Base-by-base conservation (phyloP, 2,888 invertebrate species). In the Drosophila algonquin region DNA sequence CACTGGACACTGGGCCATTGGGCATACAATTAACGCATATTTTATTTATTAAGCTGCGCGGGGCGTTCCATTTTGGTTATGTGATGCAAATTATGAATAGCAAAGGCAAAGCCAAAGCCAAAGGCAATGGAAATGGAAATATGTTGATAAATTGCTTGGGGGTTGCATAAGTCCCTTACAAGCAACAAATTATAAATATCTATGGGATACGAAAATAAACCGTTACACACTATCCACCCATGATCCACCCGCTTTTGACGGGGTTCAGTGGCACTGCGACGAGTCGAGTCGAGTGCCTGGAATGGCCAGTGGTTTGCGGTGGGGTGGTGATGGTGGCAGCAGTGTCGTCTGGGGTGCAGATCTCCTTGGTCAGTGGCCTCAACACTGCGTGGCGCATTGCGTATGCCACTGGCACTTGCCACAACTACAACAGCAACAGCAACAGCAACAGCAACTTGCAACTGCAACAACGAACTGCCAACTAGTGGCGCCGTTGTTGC, bases 31-130 rank as follows among this genome's bases (percentile, higher is more conserved):
- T 81, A 81, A 84, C 87, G 81, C 79, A 81, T 80, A 77, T 73
- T 55, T 51, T 67, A 58, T 63, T 53, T 52, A 76, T 76, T 76
- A 63, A 45, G 80, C 64, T 70, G 76, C 67, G 81, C 78, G 80
- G 83, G 73, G 73, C 73, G 65, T 70, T 61, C 69, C 65, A 67
- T 57, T 57, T 75, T 45, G 47, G 77, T 84, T 87, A 81, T 81
- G 82, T 80, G 85, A 87, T 87, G 82, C 85, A 82, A 82, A 82
- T 85, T 82, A 87, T 82, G 79, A 81, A 80, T 84, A 79, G 56
- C 70, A 30, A 40, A 24, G 45, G 24, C 52, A 52, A 52, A 16
- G n/a, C 3, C 30, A 16, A 16, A 8, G 51, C 8, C 45, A n/a
- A 48, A 18, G 24, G 24, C 21, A 27, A 50, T 7, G 50, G 50